phyloP scores from a whole-genome alignment of 2,113 vertebrate species.

The Athene cunicularia region DNA sequence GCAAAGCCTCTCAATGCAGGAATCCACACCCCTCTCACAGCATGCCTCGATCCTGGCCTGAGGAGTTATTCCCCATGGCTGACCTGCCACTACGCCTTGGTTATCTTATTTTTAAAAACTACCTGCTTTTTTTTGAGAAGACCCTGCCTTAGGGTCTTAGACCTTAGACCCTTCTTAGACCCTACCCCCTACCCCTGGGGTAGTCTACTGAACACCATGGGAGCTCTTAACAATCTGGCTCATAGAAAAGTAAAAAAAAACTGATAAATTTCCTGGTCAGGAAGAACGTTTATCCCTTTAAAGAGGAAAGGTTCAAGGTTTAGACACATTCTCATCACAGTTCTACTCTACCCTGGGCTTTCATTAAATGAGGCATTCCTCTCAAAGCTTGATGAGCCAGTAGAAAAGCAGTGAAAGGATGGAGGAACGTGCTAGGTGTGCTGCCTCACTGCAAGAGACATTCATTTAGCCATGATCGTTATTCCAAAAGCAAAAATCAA shows the following conservation, averaged over 20 bases:
- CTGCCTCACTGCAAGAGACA: background rate
- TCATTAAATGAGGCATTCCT: background rate
- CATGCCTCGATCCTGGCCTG: background rate
- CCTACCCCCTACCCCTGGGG: background rate
- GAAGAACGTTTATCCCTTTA: background rate
- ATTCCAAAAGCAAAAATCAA: background rate
- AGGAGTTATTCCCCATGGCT: background rate
- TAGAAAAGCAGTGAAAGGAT: background rate
- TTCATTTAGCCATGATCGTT: background rate
- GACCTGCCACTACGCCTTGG: background rate
- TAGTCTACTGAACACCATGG: fast-evolving
- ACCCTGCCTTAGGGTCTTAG: background rate
- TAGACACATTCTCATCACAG: background rate
- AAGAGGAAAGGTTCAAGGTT: background rate
- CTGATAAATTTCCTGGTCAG: background rate
- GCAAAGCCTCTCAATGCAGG: background rate
- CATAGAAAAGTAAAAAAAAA: background rate
- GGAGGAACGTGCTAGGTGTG: background rate
- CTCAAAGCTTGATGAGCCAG: background rate
- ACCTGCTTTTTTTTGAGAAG: background rate
- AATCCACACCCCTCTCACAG: background rate
- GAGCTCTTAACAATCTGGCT: fast-evolving
- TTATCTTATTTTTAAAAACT: background rate
- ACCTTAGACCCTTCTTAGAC: too few species aligned
- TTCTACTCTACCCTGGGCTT: background rate